A percentile compares a stretch with the other conserved stretches of the same genome.
These are phyloP conservation scores for Alca torda DNA, from an alignment of 2,797 vertebrate genomes.

Conservation along the genomic window DNA sequence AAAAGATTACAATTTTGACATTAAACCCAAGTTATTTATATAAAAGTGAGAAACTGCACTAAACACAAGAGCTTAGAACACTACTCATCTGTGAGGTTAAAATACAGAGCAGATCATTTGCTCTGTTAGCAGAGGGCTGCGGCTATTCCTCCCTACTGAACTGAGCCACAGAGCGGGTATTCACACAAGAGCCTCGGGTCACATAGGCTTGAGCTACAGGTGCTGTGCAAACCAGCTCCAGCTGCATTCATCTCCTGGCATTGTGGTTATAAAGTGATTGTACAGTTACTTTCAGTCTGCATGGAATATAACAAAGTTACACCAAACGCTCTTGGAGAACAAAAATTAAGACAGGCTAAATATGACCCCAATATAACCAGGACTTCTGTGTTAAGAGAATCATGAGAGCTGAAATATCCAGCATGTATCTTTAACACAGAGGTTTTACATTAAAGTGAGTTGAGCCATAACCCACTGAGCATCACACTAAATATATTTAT, in stretches of 20 bases:
- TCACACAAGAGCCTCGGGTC: fast-evolving
- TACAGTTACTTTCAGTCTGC: background rate
- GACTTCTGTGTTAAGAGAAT: background rate
- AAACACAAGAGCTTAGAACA: background rate
- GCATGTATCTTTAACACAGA: background rate
- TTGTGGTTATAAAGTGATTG: background rate
- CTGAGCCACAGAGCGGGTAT: fast-evolving
- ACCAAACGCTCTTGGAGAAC: background rate
- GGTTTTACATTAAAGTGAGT: background rate
- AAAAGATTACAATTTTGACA: background rate
- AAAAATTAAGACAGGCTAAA: background rate
- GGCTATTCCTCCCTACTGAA: background rate
- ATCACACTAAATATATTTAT: slow-evolving; percentile 12
- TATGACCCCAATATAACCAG: background rate
- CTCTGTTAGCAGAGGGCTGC: background rate
- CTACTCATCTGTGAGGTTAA: background rate
- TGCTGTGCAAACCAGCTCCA: background rate
- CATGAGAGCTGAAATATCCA: background rate
- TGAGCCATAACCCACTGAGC: background rate
- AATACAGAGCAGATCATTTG: background rate
- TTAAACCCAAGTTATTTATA: background rate
- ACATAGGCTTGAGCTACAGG: background rate
- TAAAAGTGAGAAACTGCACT: background rate
- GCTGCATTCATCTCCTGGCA: background rate
- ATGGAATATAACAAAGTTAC: background rate